Evolutionary conservation across 2,888 invertebrate genomes (phyloP).

Genomic region (Philaethria dido): DNA sequence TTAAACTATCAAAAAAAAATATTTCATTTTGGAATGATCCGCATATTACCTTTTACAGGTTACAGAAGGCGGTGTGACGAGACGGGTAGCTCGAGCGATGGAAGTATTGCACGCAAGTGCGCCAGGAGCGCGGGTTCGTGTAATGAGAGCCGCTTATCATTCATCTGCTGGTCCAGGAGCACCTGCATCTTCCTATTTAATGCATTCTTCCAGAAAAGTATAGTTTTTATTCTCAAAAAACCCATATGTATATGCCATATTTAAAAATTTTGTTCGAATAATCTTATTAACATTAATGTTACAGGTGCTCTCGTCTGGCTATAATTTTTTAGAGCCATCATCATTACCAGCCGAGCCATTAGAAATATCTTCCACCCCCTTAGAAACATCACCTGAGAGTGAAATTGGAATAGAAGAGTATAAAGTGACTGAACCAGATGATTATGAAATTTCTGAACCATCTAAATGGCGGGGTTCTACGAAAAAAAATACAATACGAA

Average conservation of each 20-base stretch:
- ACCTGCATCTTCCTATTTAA: constrained; percentile 69
- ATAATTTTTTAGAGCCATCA: constrained; percentile 66
- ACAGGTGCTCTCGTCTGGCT: constrained; percentile 77
- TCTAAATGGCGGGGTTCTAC: constrained; percentile 88
- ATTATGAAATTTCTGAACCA: constrained; percentile 80
- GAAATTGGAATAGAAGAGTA: constrained; percentile 67
- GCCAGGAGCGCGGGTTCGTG: constrained; percentile 87
- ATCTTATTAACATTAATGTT: constrained; percentile 44
- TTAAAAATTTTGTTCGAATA: neutral
- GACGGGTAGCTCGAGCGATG: constrained; percentile 82
- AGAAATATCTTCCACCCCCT: constrained; percentile 75
- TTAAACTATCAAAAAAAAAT: too few relatives aligned
- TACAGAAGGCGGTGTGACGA: constrained; percentile 76
- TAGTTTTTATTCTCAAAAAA: neutral
- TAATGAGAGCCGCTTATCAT: constrained; percentile 86
- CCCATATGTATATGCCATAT: neutral
- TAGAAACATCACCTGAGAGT: constrained; percentile 64
- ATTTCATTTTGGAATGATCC: too few relatives aligned
- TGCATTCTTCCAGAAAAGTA: constrained; percentile 71
- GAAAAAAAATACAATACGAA: constrained; percentile 86
- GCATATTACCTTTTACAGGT: too few relatives aligned
- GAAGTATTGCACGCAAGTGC: constrained; percentile 88
- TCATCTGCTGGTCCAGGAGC: constrained; percentile 71
- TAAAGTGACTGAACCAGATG: constrained; percentile 82
- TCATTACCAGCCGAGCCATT: constrained; percentile 64